Conservation (phyloP, 37 sponge, comb jelly and placozoan species). For the Hormiphora californensis region DNA sequence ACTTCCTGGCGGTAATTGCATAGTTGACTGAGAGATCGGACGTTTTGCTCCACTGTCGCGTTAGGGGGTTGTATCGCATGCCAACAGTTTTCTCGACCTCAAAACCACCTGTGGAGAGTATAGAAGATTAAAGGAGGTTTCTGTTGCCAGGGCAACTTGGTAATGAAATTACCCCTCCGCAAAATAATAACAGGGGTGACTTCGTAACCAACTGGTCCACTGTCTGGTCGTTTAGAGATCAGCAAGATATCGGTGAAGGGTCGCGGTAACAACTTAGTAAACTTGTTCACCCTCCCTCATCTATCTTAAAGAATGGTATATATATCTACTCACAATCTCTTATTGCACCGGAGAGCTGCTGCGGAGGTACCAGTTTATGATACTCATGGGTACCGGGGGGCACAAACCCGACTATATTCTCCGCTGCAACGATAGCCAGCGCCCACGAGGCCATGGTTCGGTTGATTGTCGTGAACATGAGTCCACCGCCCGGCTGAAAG, state of each 20-base stretch:
- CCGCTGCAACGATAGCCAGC: conserved; percentile 1
- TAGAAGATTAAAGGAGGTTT: too few species aligned
- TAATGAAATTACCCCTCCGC: too few species aligned
- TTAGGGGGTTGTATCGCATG: neutral
- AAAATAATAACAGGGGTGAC: too few species aligned
- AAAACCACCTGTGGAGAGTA: conserved; percentile 45
- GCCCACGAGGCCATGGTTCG: neutral
- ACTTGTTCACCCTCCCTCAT: too few species aligned
- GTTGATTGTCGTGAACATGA: conserved; percentile 49
- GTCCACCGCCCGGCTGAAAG: conserved; percentile 25
- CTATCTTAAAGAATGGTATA: too few species aligned
- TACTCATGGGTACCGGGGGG: conserved; percentile 50
- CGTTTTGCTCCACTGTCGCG: conserved; percentile 23
- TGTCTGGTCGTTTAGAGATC: too few species aligned
- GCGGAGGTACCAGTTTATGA: conserved; percentile 45
- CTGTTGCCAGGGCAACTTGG: too few species aligned
- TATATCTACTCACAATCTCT: conserved; percentile 14
- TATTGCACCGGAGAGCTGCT: conserved; percentile 12
- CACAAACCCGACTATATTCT: neutral
- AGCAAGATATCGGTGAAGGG: too few species aligned
- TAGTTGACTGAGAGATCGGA: conserved; percentile 48
- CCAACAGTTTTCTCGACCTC: neutral
- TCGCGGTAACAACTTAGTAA: too few species aligned
- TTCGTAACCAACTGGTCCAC: too few species aligned
- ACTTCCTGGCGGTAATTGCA: conserved; percentile 39